These are phyloP conservation scores for Cynodonichthys magdalenae DNA, from an alignment of 2,797 vertebrate genomes.

Conservation along the genomic window DNA sequence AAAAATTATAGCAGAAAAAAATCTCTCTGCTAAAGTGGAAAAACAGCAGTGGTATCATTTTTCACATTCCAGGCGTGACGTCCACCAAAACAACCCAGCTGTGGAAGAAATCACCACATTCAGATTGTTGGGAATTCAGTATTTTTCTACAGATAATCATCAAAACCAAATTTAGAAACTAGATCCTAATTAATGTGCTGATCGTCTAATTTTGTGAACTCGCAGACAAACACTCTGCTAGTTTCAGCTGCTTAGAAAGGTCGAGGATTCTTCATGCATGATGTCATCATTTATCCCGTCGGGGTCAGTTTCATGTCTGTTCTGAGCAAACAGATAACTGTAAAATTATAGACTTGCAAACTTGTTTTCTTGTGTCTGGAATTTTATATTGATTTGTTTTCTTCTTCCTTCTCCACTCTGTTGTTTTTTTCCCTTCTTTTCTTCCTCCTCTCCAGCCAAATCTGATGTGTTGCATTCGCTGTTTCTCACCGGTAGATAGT, in stretches of 20 bases:
- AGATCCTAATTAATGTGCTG: no score
- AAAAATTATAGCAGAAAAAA: slow-evolving; percentile 4
- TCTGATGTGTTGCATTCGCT: no score
- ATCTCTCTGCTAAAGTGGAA: neutral
- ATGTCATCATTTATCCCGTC: slow-evolving; percentile 11
- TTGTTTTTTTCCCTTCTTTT: neutral
- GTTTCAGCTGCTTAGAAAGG: no score
- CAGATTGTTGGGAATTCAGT: neutral
- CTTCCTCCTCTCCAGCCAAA: neutral
- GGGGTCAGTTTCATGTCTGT: neutral
- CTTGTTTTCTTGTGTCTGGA: slow-evolving; percentile 32
- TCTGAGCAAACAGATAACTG: slow-evolving; percentile 14
- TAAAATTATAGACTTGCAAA: neutral
- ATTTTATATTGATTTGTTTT: slow-evolving; percentile 27
- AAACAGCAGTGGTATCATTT: slow-evolving; percentile 38
- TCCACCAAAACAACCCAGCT: slow-evolving; percentile 29
- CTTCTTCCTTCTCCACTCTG: neutral
- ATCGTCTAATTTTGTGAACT: no score
- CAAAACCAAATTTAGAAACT: no score
- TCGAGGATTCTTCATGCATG: no score
- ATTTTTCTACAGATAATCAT: neutral
- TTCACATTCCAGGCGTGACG: slow-evolving; percentile 59
- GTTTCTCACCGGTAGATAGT: no score
- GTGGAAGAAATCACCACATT: slow-evolving; percentile 22
- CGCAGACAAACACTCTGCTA: no score